Conservation (phyloP, 2,888 invertebrate species). For the Furcula furcula region DNA sequence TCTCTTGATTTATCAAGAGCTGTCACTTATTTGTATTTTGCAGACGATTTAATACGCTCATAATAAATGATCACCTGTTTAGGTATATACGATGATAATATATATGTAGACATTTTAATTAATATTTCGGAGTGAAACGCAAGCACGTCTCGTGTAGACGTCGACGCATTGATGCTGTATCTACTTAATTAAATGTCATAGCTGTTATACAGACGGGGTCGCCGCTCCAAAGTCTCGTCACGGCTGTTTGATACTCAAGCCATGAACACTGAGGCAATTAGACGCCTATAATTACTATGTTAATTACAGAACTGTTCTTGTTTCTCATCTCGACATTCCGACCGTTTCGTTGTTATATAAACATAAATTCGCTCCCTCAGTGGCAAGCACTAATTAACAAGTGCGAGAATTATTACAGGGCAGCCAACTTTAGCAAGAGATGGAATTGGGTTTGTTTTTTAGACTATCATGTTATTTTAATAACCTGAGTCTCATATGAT, state of each 20-base stretch:
- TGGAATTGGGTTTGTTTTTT: slow-evolving; percentile 4
- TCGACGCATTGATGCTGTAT: slow-evolving; percentile 41
- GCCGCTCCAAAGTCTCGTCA: slow-evolving; percentile 53
- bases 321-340: slow-evolving; percentile 66
- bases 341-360: slow-evolving; percentile 67
- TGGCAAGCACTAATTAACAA: slow-evolving; percentile 63
- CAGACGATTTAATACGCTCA: too few relatives aligned
- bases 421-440: slow-evolving; percentile 23
- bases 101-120: slow-evolving; percentile 15
- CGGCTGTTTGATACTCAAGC: slow-evolving; percentile 70
- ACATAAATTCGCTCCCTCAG: slow-evolving; percentile 59
- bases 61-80: too few relatives aligned
- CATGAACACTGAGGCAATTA: slow-evolving; percentile 76
- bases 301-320: slow-evolving; percentile 74
- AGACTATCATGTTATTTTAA: too few relatives aligned
- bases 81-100: too few relatives aligned
- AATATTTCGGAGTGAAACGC: slow-evolving; percentile 29
- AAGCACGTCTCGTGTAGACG: slow-evolving; percentile 20
- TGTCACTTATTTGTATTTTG: too few relatives aligned
- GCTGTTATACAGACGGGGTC: slow-evolving; percentile 15
- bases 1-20: too few relatives aligned
- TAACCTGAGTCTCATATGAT: too few relatives aligned
- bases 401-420: slow-evolving; percentile 54
- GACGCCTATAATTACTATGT: slow-evolving; percentile 78
- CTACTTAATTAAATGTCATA: slow-evolving; percentile 66